Evolutionary conservation across 2,888 invertebrate genomes (phyloP), one percentile per base, ranked within the genome.

Genomic region (Shargacucullia verbasci): DNA sequence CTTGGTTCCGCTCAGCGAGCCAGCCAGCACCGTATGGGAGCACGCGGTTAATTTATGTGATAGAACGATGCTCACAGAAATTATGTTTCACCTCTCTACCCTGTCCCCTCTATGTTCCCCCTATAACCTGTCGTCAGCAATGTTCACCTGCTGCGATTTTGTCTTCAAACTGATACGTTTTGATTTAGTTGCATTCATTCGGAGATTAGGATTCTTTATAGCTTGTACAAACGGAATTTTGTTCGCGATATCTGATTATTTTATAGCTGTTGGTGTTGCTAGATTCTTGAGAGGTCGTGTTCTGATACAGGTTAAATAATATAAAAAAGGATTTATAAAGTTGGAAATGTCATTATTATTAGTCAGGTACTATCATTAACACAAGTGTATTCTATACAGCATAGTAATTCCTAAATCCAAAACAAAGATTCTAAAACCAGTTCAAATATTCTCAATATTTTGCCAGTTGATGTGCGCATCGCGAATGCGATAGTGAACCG

Each of bases 1-100:
- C n/a, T n/a, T n/a, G n/a, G n/a, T n/a, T n/a, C n/a, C n/a, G n/a
- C n/a, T n/a, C n/a, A n/a, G n/a, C n/a, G n/a, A n/a, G n/a, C n/a
- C n/a, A n/a, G n/a, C n/a, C n/a, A n/a, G n/a, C 78, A 76, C 79
- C 72, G 75, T 82, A 85, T 83, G 78, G 82, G 80, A 76, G 74
- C 78, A 72, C 52, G 73, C 73, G 75, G 76, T 82, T 85, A 86
- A 89, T 88, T 88, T 88, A 88, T 88, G 73, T 76, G 79, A 73
- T 77, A 78, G 69, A 71, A 69, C 74, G 80, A 83, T 83, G 81
- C 76, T 80, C 78, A 78, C 76, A 78, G 82, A 82, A 78, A 79
- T 80, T 74, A 65, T 82, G 81, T 84, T 84, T 79, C 76, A 72
- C 66, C 69, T 76, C 76, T 40, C 58, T 58, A 9, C 7, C 29